Percentiles rank a stretch among this genome's conserved stretches.
Conservation (phyloP, 2,113 vertebrate genomes). For the Campylomormyrus numenius region DNA sequence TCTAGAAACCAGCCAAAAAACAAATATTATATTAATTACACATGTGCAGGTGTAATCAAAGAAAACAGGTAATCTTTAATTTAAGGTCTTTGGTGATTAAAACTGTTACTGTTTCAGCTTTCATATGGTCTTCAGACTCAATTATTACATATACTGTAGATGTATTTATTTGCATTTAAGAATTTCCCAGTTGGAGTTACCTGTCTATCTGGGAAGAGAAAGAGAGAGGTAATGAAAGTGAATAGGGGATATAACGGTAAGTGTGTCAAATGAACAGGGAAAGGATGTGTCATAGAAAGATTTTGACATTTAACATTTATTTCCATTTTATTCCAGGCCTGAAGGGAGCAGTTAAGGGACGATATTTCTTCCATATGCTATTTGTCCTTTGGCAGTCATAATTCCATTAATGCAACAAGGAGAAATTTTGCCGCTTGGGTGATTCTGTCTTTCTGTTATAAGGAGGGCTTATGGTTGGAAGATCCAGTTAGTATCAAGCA, state of each 20-base stretch:
- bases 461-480: neutral
- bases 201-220: neutral
- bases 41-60: neutral
- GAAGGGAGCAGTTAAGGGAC: neutral
- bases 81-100: neutral
- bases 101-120: neutral
- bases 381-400: neutral
- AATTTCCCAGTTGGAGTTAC: neutral
- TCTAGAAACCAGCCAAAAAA: neutral
- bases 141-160: neutral
- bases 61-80: neutral
- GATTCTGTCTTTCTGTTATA: constrained; percentile 27
- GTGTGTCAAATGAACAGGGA: neutral
- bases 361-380: constrained; percentile 10
- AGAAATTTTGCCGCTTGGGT: constrained; percentile 28
- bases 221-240: neutral
- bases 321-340: neutral
- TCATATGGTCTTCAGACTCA: neutral
- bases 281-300: neutral
- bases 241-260: neutral
- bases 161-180: neutral
- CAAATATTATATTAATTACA: neutral
- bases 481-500: neutral
- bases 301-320: neutral
- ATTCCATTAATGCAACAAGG: constrained; percentile 22